These are phyloP conservation scores for Drosophila subsilvestris DNA, from an alignment of 2,888 invertebrate genomes.

Conservation along the genomic window DNA sequence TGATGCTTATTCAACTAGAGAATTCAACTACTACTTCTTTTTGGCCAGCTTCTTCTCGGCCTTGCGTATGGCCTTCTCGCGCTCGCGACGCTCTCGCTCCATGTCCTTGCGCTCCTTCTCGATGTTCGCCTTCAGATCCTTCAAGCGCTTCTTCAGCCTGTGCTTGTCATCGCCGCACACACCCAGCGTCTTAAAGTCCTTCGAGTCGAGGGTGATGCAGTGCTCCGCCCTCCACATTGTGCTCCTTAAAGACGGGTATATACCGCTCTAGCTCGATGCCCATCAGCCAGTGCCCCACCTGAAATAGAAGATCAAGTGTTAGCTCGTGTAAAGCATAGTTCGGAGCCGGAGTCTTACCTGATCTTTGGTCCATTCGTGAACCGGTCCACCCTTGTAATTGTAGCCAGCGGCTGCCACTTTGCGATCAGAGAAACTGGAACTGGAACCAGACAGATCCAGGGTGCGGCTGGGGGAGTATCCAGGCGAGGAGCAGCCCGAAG, in stretches of 20 bases:
- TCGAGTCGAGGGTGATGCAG: conserved; percentile 94
- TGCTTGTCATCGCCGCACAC: conserved; percentile 92
- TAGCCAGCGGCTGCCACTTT: conserved; percentile 85
- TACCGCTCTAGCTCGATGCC: conserved; percentile 93
- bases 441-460: conserved; percentile 86
- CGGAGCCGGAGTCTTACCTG: conserved; percentile 85
- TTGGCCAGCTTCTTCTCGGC: conserved; percentile 92
- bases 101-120: conserved; percentile 89
- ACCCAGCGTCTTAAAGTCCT: conserved; percentile 94
- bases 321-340: neutral
- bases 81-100: conserved; percentile 93
- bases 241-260: conserved; percentile 93
- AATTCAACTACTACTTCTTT: conserved; percentile 84
- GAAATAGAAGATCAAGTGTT: conserved; percentile 16
- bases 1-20: conserved; percentile 60
- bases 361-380: conserved; percentile 91
- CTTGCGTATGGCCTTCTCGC: conserved; percentile 93
- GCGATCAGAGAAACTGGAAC: conserved; percentile 87
- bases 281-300: conserved; percentile 97
- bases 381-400: conserved; percentile 88
- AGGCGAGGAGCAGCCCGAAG: conserved; percentile 86
- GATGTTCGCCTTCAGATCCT: conserved; percentile 91
- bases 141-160: conserved; percentile 92
- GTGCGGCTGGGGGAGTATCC: conserved; percentile 85
- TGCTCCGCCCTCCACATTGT: conserved; percentile 93